A percentile compares a stretch with the other conserved stretches of the same genome.
Conservation (phyloP, 2,113 vertebrate genomes). For the Chunga burmeisteri region DNA sequence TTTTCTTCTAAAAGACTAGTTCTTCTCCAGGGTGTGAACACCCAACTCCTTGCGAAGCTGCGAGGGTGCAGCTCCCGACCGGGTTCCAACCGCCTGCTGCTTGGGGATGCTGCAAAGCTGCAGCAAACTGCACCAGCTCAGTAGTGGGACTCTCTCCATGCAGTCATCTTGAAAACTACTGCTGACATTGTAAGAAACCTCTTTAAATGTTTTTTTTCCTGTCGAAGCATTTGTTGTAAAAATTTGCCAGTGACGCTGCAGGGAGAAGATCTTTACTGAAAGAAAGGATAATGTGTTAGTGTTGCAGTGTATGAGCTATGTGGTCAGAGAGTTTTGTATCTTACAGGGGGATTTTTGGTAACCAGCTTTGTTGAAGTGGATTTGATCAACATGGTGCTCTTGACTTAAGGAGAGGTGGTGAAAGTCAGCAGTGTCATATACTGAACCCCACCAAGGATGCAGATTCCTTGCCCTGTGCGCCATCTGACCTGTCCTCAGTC, state of each 20-base stretch:
- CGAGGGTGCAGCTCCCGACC: background rate
- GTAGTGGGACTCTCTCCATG: too few relatives aligned
- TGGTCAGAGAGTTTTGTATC: background rate
- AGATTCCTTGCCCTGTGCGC: background rate
- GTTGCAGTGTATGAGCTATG: background rate
- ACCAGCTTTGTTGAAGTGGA: background rate
- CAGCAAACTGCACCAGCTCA: background rate
- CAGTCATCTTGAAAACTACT: background rate
- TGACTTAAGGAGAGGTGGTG: background rate
- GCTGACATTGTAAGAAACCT: background rate
- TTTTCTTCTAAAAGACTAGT: background rate
- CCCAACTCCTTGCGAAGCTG: too few relatives aligned
- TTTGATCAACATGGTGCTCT: background rate
- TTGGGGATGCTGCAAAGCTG: too few relatives aligned
- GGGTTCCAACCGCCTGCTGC: background rate
- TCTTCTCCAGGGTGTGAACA: background rate
- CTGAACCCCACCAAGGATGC: background rate
- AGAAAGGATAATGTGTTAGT: background rate
- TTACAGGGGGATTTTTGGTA: background rate
- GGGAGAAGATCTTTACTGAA: background rate
- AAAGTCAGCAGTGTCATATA: rapidly evolving
- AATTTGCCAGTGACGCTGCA: background rate
- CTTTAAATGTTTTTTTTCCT: background rate
- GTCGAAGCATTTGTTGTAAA: background rate
- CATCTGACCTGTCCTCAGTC: background rate